Conservation (phyloP, 1,140 invertebrate species). For the Pinna nobilis region DNA sequence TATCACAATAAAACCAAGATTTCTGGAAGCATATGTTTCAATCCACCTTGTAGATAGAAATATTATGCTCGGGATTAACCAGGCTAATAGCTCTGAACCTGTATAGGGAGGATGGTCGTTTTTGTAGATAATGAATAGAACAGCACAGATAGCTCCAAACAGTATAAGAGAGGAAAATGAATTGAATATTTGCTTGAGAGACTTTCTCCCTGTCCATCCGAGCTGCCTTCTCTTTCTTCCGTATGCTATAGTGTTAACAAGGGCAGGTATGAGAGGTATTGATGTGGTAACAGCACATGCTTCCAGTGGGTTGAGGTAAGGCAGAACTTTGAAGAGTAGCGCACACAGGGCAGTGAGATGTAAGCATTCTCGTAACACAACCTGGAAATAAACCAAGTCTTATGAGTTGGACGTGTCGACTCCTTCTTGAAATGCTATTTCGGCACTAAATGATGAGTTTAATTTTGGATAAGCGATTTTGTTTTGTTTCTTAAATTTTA, state of each 20-base stretch:
- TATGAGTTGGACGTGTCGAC: no score
- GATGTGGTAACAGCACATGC: constrained; percentile 11
- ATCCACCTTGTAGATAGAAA: constrained; percentile 36
- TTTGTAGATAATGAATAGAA: no score
- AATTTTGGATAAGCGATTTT: not conserved
- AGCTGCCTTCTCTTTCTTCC: not conserved
- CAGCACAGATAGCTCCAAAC: not conserved
- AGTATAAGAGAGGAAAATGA: not conserved
- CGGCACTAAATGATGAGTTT: not conserved
- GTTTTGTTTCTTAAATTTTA: not conserved
- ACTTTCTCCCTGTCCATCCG: not conserved
- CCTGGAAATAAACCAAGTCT: constrained; percentile 4
- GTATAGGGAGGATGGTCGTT: no score
- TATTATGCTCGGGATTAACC: constrained; percentile 6
- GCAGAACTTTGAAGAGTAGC: constrained; percentile 32
- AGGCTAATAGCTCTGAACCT: constrained; percentile 6
- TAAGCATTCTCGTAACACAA: constrained; percentile 16
- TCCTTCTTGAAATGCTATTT: no score
- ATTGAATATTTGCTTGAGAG: no score
- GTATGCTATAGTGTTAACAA: constrained; percentile 28
- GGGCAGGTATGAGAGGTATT: constrained; percentile 15
- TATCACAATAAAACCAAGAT: not conserved
- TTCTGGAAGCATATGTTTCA: constrained; percentile 19
- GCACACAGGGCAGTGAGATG: constrained; percentile 20
- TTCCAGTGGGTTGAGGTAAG: constrained; percentile 23